Evolutionary conservation across 2,888 invertebrate species (phyloP).

Genomic region (Plebejus anna): DNA sequence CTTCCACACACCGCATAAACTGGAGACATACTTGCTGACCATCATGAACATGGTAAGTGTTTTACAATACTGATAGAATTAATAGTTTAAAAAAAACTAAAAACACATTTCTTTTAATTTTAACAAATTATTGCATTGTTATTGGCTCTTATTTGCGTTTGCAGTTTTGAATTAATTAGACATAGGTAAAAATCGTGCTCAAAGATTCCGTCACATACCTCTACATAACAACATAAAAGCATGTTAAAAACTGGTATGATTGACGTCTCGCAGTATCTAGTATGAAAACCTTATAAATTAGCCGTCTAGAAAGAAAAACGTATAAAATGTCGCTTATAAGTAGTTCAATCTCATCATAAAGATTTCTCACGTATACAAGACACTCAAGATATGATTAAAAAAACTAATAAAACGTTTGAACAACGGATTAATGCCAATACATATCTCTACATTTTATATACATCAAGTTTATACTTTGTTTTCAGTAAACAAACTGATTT

Average conservation of each 20-base stretch:
- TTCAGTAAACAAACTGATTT: neutral
- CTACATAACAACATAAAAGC: no score
- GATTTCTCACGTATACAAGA: neutral
- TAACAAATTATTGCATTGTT: no score
- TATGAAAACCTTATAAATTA: neutral
- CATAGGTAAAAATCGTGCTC: no score
- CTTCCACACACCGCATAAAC: slow-evolving; percentile 90
- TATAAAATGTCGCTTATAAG: neutral
- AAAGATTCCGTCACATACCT: no score
- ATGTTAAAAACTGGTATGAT: no score
- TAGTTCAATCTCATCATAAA: neutral
- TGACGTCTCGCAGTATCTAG: neutral
- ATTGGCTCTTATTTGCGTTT: no score
- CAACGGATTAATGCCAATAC: neutral
- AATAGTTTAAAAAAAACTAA: no score
- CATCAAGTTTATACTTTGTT: neutral
- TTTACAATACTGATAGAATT: neutral
- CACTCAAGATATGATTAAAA: neutral
- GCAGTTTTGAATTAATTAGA: no score
- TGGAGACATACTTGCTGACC: slow-evolving; percentile 92
- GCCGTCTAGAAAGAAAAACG: neutral
- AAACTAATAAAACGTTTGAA: neutral
- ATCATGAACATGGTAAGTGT: slow-evolving; percentile 93
- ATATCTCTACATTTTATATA: neutral
- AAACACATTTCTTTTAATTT: no score